Percentiles rank a stretch among this genome's conserved stretches.
These are phyloP conservation scores for Papilio protenor DNA, from an alignment of 2,888 invertebrate species.

Conservation along the genomic window DNA sequence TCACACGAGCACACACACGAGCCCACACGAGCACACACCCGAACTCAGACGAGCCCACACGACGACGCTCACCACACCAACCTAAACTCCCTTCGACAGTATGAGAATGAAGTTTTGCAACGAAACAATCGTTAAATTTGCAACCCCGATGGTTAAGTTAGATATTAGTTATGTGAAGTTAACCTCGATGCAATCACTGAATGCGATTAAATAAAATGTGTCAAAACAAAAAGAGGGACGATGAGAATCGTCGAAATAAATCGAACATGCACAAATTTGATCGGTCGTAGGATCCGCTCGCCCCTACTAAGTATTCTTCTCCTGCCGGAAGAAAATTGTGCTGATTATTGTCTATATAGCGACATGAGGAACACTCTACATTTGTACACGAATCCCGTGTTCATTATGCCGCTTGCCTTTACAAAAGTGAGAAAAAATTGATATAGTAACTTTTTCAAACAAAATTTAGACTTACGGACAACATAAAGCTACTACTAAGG, in stretches of 20 bases:
- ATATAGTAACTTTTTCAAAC: constrained; percentile 62
- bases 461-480: constrained; percentile 77
- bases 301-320: constrained; percentile 71
- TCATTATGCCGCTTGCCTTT: constrained; percentile 61
- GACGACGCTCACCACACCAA: constrained; percentile 46
- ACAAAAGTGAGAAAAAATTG: constrained; percentile 58
- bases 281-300: constrained; percentile 76
- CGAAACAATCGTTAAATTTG: neutral
- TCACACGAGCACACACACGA: neutral
- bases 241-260: constrained; percentile 62
- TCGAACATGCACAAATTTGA: constrained; percentile 69
- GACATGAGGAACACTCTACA: constrained; percentile 61
- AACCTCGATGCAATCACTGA: constrained; percentile 82
- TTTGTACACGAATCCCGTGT: constrained; percentile 48
- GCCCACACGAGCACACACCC: no score
- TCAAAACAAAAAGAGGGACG: constrained; percentile 69
- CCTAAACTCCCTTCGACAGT: neutral
- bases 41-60: neutral
- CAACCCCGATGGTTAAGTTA: neutral
- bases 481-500: constrained; percentile 83
- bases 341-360: constrained; percentile 63
- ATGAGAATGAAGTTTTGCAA: neutral
- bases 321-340: constrained; percentile 72
- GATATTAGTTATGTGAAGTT: constrained; percentile 46
- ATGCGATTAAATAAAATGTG: constrained; percentile 75